Base-by-base conservation (phyloP, 2,888 invertebrate species). In the Anagyrus pseudococci region DNA sequence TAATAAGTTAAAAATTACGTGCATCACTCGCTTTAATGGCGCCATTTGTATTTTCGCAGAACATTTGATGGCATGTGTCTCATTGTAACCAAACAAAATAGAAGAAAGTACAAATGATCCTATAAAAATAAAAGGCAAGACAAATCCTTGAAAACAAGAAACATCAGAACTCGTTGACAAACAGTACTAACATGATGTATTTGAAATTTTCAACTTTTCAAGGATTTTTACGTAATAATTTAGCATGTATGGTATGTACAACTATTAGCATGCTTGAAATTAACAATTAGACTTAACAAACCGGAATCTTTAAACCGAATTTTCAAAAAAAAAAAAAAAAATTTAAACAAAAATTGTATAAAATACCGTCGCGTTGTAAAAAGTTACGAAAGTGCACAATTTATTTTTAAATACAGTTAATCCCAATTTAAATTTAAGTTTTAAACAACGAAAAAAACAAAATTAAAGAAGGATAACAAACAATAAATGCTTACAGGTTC, bases 181-280 rank as follows among this genome's bases (percentile, higher is more conserved):
- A 61, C 48, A 52, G 62, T 60, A 64, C 63, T 67, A 68, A 68
- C 66, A 64, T 68, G 64, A 64, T 55, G 57, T 53, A 44, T 62
- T 62, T 59, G 58, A n/a, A n/a, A 47, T 64, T 68, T 63, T 68
- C 66, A 60, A 68, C 52, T 64, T 66, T 63, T 67, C 63, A 65
- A 70, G 68, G 68, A 70, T 65, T 69, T 44, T 77, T 76, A 69
- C 75, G 76, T 74, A 37, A n/a, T n/a, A n/a, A n/a, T n/a, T n/a
- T n/a, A n/a, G n/a, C n/a, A n/a, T n/a, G n/a, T n/a, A n/a, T 33
- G 33, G 13, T 47, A 25, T 47, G n/a, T 47, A 25, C 22, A 25
- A 22, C 2, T 15, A 8, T 47, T 23, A 25, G n/a, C 10, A 22
- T 43, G 43, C 47, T 47, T 47, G 13, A 47, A 47, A 47, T n/a